Evolutionary conservation across 2,888 invertebrate species (phyloP).

Genomic region (Norana najaformis): DNA sequence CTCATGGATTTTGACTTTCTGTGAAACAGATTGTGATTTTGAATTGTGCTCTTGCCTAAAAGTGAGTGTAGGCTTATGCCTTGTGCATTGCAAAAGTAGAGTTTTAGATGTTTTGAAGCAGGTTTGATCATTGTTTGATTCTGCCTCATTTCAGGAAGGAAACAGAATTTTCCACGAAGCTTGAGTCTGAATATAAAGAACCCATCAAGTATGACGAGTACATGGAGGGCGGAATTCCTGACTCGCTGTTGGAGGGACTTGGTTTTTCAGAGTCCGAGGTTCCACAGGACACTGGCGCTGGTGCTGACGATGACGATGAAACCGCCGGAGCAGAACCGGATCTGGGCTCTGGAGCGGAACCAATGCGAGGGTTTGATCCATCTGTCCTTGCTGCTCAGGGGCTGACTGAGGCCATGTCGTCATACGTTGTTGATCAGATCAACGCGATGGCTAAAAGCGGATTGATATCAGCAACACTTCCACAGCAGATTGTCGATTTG

Average conservation of each 20-base stretch:
- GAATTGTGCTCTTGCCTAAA: too few species aligned
- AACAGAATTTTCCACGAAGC: neutral
- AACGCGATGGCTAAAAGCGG: neutral
- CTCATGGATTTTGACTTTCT: too few species aligned
- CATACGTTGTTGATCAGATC: constrained; percentile 8
- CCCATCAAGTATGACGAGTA: constrained; percentile 27
- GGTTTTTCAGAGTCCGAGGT: constrained; percentile 15
- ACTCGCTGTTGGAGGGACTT: constrained; percentile 23
- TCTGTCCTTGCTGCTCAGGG: neutral
- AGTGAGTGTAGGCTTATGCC: too few species aligned
- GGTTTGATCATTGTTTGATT: neutral
- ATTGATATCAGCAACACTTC: neutral
- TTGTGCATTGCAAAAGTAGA: too few species aligned
- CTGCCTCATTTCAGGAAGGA: neutral
- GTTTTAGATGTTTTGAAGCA: neutral
- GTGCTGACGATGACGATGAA: neutral
- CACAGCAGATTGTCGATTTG: constrained; percentile 3
- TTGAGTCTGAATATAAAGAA: constrained; percentile 23
- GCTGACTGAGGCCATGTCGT: neutral
- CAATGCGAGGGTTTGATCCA: neutral
- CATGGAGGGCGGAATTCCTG: constrained; percentile 29
- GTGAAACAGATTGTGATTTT: neutral
- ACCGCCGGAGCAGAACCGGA: neutral
- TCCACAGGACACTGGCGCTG: neutral
- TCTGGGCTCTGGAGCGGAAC: neutral